Evolutionary conservation across 2,797 vertebrate genomes (phyloP).

Genomic region (Erpetoichthys calabaricus): DNA sequence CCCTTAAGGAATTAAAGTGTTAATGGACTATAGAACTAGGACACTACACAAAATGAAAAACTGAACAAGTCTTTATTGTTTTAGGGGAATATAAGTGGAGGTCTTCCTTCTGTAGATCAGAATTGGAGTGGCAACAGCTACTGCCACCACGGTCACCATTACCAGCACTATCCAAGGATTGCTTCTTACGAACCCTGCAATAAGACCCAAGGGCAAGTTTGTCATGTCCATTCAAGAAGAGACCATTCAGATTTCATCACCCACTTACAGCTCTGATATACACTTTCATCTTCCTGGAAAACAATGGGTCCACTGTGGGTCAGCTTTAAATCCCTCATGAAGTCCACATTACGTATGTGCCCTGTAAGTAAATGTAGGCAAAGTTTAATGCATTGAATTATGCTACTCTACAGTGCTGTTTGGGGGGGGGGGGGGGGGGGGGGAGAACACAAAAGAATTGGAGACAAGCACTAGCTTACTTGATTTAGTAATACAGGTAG

Average conservation of each 20-base stretch:
- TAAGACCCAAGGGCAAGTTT: background rate
- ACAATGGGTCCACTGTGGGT: slow-evolving; percentile 1
- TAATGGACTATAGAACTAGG: too few species aligned
- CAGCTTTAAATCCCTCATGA: background rate
- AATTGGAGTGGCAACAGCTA: background rate
- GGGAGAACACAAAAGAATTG: too few species aligned
- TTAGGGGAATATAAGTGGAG: too few species aligned
- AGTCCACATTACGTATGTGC: too few species aligned
- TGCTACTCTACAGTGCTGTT: too few species aligned
- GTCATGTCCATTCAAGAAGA: background rate
- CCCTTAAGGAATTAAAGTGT: too few species aligned
- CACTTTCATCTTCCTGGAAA: background rate
- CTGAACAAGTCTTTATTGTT: too few species aligned
- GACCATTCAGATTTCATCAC: background rate
- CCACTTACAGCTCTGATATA: background rate
- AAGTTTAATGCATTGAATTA: too few species aligned
- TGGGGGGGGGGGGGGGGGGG: too few species aligned
- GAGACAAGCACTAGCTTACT: slow-evolving; percentile 36
- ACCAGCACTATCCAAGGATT: background rate
- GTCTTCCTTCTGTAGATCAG: too few species aligned
- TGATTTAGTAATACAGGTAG: slow-evolving; percentile 28
- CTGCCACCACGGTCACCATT: background rate
- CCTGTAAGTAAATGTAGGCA: too few species aligned
- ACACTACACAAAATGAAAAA: too few species aligned
- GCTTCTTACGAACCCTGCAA: background rate